Base-by-base conservation (phyloP, 2,797 vertebrate species). In the Karalla daura region DNA sequence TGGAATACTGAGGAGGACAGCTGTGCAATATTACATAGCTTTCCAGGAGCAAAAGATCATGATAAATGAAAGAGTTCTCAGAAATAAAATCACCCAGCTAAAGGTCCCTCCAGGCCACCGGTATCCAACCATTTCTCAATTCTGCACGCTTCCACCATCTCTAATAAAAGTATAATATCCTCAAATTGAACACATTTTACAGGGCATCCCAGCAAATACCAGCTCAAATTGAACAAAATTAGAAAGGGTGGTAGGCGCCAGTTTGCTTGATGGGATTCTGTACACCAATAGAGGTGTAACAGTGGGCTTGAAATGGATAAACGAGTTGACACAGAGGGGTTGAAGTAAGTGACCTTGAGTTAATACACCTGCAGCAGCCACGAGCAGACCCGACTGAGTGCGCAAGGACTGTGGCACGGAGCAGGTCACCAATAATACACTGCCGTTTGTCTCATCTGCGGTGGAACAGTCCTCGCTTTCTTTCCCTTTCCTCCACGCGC, bases 221-320 rank as follows among this genome's bases (percentile, higher is more conserved):
- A 80, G 82, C 76, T 89, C 74, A 89, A 92, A 90, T 88, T 87
- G 90, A 80, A 84, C 80, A 67, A 80, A 89, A 91, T 91, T 86
- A 90, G 79, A 89, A 76, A 82, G 25, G 54, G 61, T 58, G 63
- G 79, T 55, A 41, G 15, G 58, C 15, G 32, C 54, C 81, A 44
- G 80, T 80, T 73, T 51, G 60, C 75, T 68, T 80, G 86, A 88
- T 90, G 69, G 88, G 84, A 85, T 89, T 89, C 74, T 82, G 81
- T 72, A 51, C 78, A 71, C 70, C 78, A 63, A 81, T 63, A 74
- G 73, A 70, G 54, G 70, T 72, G 88, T 78, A 84, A 84, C 83
- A 76, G 74, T 70, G 23, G 52, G 63, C 76, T 83, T 80, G 84
- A 88, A 91, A 86, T 78, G 79, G 87, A 89, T 89, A 87, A 89